phyloP scores from a whole-genome alignment of 2,113 vertebrate species.

The Oreocharis arfaki region DNA sequence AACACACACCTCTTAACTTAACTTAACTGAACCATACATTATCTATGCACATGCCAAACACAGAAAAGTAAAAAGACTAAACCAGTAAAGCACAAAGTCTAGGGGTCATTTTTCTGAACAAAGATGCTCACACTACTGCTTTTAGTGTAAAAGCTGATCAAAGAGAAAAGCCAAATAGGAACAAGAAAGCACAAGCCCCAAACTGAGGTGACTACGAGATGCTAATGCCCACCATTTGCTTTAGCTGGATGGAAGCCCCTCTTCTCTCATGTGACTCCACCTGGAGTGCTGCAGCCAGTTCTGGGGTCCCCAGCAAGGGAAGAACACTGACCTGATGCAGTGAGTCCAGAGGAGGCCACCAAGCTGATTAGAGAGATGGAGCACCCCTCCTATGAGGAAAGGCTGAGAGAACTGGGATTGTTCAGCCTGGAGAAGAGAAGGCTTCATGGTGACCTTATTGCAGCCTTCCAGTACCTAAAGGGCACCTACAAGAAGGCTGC shows the following conservation, averaged over 20 bases:
- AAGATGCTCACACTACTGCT: neutral
- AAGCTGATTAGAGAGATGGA: neutral
- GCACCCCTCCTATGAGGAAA: neutral
- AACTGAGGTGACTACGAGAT: neutral
- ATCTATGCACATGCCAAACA: neutral
- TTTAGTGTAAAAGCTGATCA: neutral
- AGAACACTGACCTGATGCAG: rapidly evolving
- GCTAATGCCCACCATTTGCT: neutral
- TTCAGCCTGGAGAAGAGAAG: neutral
- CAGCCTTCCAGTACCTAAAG: neutral
- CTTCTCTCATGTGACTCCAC: neutral
- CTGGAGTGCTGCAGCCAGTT: neutral
- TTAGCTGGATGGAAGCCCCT: neutral
- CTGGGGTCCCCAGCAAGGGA: neutral
- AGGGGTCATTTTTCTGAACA: neutral
- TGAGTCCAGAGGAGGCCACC: neutral
- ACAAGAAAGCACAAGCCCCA: neutral
- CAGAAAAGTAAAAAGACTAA: neutral
- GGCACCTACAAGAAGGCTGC: neutral
- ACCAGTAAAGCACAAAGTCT: neutral
- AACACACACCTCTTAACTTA: neutral
- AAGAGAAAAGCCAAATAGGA: neutral
- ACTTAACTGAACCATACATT: neutral
- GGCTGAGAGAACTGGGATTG: neutral
- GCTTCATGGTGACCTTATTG: neutral